These are phyloP conservation scores for Chloropsis cyanopogon DNA, from an alignment of 2,113 vertebrate species.

Conservation along the genomic window DNA sequence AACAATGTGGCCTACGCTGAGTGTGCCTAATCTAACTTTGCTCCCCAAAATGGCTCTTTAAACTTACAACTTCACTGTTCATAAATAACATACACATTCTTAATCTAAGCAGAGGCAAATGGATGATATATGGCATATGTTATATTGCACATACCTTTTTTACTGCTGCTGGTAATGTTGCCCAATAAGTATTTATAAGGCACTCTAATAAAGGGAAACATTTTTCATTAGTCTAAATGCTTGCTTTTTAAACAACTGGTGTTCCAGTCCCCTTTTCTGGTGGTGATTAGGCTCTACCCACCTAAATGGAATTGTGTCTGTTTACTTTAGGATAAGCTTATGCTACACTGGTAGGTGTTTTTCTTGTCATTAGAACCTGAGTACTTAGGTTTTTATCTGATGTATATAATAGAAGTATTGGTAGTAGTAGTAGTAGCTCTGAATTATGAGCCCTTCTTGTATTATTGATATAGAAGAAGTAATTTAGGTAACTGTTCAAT, in stretches of 20 bases:
- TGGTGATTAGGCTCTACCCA: neutral
- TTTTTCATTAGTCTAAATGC: neutral
- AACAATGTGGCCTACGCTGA: neutral
- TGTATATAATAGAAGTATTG: neutral
- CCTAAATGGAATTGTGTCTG: neutral
- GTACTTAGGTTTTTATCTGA: neutral
- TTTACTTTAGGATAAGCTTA: neutral
- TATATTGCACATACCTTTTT: neutral
- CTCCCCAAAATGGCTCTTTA: neutral
- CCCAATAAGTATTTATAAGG: neutral
- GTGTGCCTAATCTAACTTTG: neutral
- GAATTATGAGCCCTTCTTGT: neutral
- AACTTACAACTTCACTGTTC: slow-evolving; percentile 15
- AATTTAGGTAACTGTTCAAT: neutral
- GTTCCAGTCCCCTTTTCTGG: neutral
- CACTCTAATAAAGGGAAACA: neutral
- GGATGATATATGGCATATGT: neutral
- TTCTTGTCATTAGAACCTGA: neutral
- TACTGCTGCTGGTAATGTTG: neutral
- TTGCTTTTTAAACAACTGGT: neutral
- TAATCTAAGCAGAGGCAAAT: neutral
- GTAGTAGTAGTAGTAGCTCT: neutral
- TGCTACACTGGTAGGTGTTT: neutral
- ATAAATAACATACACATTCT: slow-evolving; percentile 9
- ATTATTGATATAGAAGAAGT: neutral